Evolutionary conservation across 30 jellyfish, hydroid and myxozoan species (phyloP).

Genomic region (Pelagia noctiluca): DNA sequence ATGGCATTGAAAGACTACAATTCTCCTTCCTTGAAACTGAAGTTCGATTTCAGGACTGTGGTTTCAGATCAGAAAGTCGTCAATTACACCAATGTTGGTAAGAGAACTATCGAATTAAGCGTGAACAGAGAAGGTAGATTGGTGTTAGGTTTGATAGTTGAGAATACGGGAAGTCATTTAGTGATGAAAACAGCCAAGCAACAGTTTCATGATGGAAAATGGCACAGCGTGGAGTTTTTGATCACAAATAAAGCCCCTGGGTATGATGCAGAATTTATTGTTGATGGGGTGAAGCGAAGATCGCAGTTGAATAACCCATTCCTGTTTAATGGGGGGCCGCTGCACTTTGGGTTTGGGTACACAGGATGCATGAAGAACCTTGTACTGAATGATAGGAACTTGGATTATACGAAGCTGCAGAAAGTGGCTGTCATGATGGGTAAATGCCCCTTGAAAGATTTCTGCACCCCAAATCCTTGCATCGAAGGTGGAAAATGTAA

Average conservation of each 20-base stretch:
- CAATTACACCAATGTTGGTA: slow-evolving; percentile 77
- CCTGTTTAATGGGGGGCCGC: slow-evolving; percentile 88
- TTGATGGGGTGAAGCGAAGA: slow-evolving; percentile 90
- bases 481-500: slow-evolving; percentile 96
- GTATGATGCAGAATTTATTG: slow-evolving; percentile 87
- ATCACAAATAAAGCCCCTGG: slow-evolving; percentile 75
- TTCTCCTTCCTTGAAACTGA: slow-evolving; percentile 52
- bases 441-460: slow-evolving; percentile 87
- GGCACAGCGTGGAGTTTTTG: slow-evolving; percentile 92
- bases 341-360: slow-evolving; percentile 93
- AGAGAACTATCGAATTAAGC: slow-evolving; percentile 72
- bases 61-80: slow-evolving; percentile 75
- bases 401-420: slow-evolving; percentile 57
- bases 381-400: slow-evolving; percentile 72
- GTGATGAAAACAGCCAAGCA: slow-evolving; percentile 85
- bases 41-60: slow-evolving; percentile 87
- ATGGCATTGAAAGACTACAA: slow-evolving; percentile 65
- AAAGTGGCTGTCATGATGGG: slow-evolving; percentile 76
- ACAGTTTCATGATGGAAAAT: slow-evolving; percentile 87
- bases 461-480: slow-evolving; percentile 99
- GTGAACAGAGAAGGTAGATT: slow-evolving; percentile 88
- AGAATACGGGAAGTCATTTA: slow-evolving; percentile 65
- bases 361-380: slow-evolving; percentile 99
- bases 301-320: slow-evolving; percentile 69
- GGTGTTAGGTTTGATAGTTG: slow-evolving; percentile 73